Conservation (phyloP, 2,888 invertebrate species). For the Zhuqinia jingwanae region DNA sequence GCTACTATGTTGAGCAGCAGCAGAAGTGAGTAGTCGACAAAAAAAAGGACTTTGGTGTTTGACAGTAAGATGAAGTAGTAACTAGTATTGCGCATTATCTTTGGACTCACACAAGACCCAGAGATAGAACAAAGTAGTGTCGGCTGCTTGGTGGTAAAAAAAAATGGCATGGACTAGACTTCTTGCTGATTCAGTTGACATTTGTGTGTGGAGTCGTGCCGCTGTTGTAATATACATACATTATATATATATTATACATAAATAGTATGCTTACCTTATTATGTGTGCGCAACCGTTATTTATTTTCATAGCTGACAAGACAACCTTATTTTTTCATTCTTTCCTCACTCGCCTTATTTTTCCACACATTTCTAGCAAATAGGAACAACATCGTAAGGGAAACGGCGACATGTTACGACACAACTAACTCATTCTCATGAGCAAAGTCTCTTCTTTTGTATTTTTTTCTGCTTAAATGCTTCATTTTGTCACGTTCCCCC, state of each 20-base stretch:
- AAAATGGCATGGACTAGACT: constrained; percentile 31
- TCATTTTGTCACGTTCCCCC: constrained; percentile 45
- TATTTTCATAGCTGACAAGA: not conserved
- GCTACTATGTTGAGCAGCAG: not conserved
- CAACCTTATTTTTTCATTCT: constrained; percentile 26
- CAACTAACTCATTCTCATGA: not conserved
- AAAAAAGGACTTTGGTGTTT: not conserved
- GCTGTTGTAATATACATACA: not conserved
- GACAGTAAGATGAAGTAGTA: constrained; percentile 45
- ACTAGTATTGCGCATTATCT: constrained; percentile 43
- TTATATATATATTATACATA: not conserved
- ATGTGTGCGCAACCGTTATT: no score
- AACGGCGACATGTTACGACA: constrained; percentile 20
- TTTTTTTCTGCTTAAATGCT: constrained; percentile 19
- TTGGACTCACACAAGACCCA: not conserved
- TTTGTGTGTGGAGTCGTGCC: constrained; percentile 18
- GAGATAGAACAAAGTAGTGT: not conserved
- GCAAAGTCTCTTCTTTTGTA: constrained; percentile 23
- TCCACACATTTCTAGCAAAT: not conserved
- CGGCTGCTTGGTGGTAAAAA: constrained; percentile 7
- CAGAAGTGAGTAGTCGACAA: not conserved
- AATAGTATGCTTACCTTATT: no score
- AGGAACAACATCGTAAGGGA: not conserved
- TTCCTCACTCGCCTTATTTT: not conserved
- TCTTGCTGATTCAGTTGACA: constrained; percentile 49